A percentile compares a stretch with the other conserved stretches of the same genome.
Evolutionary conservation across 2,113 vertebrate genomes (phyloP).

Genomic region (Ammodytes dubius): DNA sequence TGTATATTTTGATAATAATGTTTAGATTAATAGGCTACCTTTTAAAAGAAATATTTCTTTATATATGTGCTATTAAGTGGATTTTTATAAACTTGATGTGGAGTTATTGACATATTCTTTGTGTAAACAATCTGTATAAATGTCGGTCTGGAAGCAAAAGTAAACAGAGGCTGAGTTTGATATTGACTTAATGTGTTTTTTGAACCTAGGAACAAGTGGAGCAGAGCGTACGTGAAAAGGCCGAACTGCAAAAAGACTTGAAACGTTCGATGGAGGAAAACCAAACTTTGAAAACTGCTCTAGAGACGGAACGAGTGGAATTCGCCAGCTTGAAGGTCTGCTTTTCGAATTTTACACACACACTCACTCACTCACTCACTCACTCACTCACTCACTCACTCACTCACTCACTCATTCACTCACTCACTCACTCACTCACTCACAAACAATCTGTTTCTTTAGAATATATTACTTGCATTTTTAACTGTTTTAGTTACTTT

Average conservation of each 20-base stretch:
- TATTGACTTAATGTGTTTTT: slow-evolving; percentile 21
- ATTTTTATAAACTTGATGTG: not conserved
- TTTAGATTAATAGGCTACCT: too few relatives aligned
- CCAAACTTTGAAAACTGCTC: slow-evolving; percentile 51
- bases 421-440: too few relatives aligned
- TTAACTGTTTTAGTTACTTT: too few relatives aligned
- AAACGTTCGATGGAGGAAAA: slow-evolving; percentile 57
- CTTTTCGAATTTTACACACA: not conserved
- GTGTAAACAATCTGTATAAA: not conserved
- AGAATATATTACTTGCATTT: too few relatives aligned
- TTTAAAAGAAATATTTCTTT: too few relatives aligned
- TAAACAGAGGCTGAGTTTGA: slow-evolving; percentile 19
- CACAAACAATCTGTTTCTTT: too few relatives aligned
- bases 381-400: too few relatives aligned
- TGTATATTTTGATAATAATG: too few relatives aligned
- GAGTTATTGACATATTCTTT: not conserved
- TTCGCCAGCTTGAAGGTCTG: slow-evolving; percentile 64
- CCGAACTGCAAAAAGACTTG: slow-evolving; percentile 64
- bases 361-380: too few relatives aligned
- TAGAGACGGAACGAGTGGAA: slow-evolving; percentile 63
- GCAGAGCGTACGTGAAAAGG: slow-evolving; percentile 72
- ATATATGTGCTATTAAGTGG: too few relatives aligned
- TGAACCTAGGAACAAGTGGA: slow-evolving; percentile 80
- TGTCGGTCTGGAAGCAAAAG: not conserved
- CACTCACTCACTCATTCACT: too few relatives aligned